Evolutionary conservation across 1,140 invertebrate species (phyloP), one percentile per base, ranked within the genome.

Genomic region (Lasioglossum baleicum): DNA sequence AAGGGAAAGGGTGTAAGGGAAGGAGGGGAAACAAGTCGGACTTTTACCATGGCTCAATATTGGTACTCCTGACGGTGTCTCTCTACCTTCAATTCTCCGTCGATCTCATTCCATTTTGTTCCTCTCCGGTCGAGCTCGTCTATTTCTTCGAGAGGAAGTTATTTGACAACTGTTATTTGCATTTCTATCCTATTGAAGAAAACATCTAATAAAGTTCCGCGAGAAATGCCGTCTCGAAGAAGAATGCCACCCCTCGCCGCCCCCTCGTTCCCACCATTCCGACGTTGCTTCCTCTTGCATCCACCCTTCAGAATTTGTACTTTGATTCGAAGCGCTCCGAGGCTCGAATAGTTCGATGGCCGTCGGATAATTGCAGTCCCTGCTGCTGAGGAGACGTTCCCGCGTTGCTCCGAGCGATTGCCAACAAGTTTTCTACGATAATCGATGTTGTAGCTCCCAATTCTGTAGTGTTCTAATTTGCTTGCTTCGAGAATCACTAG

Each of bases 101-200:
- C 83, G 82, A 84, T 84, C 83, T 86, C 66, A 75, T 65, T 83
- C 78, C 44, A 68, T 77, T 80, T 66, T 67, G 81, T 77, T 63
- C 53, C 66, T 76, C 51, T 76, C 51, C 66, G 79, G 31, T 68
- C 65, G 67, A 1, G 48, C 13, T 35, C n/a, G 22, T 68, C 71
- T 79, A 75, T 83, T 77, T 82, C 76, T 72, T 72, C 79, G 60
- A 67, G 84, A 86, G 87, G 82, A 87, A 90, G 79, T 90, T 88
- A 90, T 87, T 90, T 87, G 88, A 88, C 87, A 90, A 90, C 87
- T 89, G 83, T 89, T 90, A 90, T 90, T 91, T 90, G 88, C 88
- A 90, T 91, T 90, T 90, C 86, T 90, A 88, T 89, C 85, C 84
- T 88, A 90, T 91, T 90, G 90, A 90, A 89, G 88, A 89, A 90